These are phyloP conservation scores for Prionace glauca DNA, from an alignment of 2,797 vertebrate genomes.

Conservation along the genomic window DNA sequence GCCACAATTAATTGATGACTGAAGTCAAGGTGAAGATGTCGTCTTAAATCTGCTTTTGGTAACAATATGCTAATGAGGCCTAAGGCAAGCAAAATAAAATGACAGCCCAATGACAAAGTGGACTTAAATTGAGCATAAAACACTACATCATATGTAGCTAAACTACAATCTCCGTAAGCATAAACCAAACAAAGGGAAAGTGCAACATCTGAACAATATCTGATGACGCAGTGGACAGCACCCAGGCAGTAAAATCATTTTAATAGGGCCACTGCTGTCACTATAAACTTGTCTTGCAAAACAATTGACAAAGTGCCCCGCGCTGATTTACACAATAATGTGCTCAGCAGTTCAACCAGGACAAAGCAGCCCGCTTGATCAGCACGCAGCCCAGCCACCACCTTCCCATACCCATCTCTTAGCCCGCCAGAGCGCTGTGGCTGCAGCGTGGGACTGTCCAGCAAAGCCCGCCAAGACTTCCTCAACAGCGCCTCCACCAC, in stretches of 20 bases:
- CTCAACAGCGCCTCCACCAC: background rate
- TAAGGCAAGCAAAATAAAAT: background rate
- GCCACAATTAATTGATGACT: background rate
- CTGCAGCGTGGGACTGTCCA: background rate
- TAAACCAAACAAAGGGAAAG: background rate
- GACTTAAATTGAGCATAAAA: background rate
- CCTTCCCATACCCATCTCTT: background rate
- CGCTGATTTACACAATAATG: background rate
- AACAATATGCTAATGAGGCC: background rate
- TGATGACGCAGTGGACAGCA: background rate
- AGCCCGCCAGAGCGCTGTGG: background rate
- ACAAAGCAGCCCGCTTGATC: background rate
- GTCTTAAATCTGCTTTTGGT: slow-evolving; percentile 8
- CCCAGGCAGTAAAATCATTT: slow-evolving; percentile 13
- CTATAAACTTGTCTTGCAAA: background rate
- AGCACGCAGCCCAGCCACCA: background rate
- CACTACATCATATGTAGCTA: background rate
- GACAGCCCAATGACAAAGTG: background rate
- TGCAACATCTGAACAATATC: slow-evolving; percentile 1
- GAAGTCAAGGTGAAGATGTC: slow-evolving; percentile 1
- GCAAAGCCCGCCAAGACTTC: background rate
- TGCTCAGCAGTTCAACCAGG: background rate
- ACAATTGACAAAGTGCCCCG: background rate
- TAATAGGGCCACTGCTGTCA: slow-evolving; percentile 9
- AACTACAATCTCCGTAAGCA: background rate